These are phyloP conservation scores for Listrodromus nycthemerus DNA, from an alignment of 2,888 invertebrate species.

Conservation along the genomic window DNA sequence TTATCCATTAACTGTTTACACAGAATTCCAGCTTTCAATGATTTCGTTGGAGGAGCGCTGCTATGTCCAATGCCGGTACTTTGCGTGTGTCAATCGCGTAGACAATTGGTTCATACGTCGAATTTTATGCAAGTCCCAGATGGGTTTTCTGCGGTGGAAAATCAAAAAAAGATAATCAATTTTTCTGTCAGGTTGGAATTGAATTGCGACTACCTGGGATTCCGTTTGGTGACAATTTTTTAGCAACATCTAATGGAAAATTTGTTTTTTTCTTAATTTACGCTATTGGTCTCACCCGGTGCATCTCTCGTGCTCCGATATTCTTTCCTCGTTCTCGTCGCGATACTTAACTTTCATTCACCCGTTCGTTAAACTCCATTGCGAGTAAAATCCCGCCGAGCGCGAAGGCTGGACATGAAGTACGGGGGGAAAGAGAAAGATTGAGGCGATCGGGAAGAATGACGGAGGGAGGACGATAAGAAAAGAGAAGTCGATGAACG, in stretches of 20 bases:
- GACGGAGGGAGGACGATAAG: background rate
- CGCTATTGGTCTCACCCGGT: background rate
- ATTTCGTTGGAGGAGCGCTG: too few relatives aligned
- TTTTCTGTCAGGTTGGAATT: too few relatives aligned
- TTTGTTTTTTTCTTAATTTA: background rate
- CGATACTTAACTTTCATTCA: constrained; percentile 56
- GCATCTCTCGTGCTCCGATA: constrained; percentile 6
- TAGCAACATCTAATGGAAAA: too few relatives aligned
- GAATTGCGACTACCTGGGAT: too few relatives aligned
- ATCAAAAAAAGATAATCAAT: too few relatives aligned
- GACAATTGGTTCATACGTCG: too few relatives aligned
- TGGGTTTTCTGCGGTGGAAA: too few relatives aligned
- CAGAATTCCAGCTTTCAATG: too few relatives aligned
- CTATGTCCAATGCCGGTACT: too few relatives aligned
- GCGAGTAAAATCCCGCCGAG: constrained; percentile 9
- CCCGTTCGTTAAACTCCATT: constrained; percentile 60
- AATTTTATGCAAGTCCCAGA: too few relatives aligned
- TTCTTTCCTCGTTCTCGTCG: constrained; percentile 4
- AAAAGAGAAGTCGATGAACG: constrained; percentile 24
- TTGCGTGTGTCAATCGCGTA: too few relatives aligned
- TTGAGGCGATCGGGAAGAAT: constrained; percentile 3
- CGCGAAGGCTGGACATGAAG: constrained; percentile 19
- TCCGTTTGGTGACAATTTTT: background rate
- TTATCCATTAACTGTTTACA: too few relatives aligned
- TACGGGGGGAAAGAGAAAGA: constrained; percentile 19